Percentiles rank a stretch among this genome's conserved stretches.
Evolutionary conservation across 2,888 invertebrate genomes (phyloP).

Genomic region (Melieria crassipennis): DNA sequence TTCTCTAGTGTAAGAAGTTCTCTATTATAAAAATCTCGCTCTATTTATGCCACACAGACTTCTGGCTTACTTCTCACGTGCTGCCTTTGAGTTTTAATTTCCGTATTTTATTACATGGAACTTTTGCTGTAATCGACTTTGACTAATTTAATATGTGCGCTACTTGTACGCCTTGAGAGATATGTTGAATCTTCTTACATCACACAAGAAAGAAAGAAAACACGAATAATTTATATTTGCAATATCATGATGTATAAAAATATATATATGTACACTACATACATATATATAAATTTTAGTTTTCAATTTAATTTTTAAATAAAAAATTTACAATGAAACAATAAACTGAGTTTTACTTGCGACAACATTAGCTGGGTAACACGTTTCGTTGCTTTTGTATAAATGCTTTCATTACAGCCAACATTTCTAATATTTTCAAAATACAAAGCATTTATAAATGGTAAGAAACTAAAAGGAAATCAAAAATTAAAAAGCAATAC

Average conservation of each 20-base stretch:
- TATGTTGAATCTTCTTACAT: slow-evolving; percentile 21
- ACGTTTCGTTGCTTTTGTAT: no score
- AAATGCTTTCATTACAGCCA: no score
- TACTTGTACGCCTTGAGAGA: slow-evolving; percentile 17
- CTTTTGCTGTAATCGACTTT: background rate
- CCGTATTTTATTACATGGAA: slow-evolving; percentile 14
- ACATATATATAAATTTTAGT: slow-evolving; percentile 52
- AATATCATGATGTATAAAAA: slow-evolving; percentile 57
- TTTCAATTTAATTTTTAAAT: slow-evolving; percentile 60
- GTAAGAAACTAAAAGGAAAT: no score
- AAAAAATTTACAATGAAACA: slow-evolving; percentile 48
- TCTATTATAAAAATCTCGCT: no score
- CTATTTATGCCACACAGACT: no score
- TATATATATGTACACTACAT: no score
- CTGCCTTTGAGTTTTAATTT: no score
- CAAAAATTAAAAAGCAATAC: no score
- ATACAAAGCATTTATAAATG: no score
- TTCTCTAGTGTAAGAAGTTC: background rate
- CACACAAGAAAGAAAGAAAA: slow-evolving; percentile 33
- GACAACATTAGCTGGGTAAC: no score
- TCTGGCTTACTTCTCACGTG: no score
- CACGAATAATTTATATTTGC: slow-evolving; percentile 44
- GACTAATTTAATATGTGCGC: slow-evolving; percentile 19
- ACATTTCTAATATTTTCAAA: no score
- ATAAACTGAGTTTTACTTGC: background rate